Conservation (phyloP, 2,888 invertebrate genomes). For the Napeogenes inachia region DNA sequence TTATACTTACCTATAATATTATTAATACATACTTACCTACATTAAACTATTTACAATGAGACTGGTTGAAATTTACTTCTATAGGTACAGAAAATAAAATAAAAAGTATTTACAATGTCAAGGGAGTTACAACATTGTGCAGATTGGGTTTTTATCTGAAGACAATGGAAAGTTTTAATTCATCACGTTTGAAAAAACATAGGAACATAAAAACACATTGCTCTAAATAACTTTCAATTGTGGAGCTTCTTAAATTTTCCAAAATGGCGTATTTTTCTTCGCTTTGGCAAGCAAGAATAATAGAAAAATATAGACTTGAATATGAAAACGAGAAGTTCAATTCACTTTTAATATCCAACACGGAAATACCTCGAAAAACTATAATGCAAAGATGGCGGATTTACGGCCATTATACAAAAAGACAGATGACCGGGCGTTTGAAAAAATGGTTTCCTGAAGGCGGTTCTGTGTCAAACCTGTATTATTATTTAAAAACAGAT, state of each 20-base stretch:
- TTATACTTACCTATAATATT: too few relatives aligned
- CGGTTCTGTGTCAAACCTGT: conserved; percentile 51
- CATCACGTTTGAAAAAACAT: too few relatives aligned
- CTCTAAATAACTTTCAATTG: too few relatives aligned
- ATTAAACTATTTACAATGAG: too few relatives aligned
- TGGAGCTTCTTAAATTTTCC: background rate
- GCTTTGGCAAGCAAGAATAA: conserved; percentile 73
- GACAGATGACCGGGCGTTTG: conserved; percentile 55
- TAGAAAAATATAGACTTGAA: conserved; percentile 65
- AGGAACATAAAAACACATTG: background rate
- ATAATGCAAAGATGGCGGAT: conserved; percentile 69
- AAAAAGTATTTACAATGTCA: too few relatives aligned
- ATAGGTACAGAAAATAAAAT: too few relatives aligned
- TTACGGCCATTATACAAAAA: conserved; percentile 57
- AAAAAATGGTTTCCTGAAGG: conserved; percentile 57
- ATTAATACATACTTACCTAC: too few relatives aligned
- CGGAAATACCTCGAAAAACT: conserved; percentile 58
- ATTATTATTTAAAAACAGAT: conserved; percentile 61
- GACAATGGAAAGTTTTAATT: too few relatives aligned
- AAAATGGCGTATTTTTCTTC: conserved; percentile 77
- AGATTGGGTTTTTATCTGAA: too few relatives aligned
- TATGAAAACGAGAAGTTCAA: conserved; percentile 78
- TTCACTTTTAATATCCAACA: conserved; percentile 65
- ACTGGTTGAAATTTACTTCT: too few relatives aligned
- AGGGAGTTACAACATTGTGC: too few relatives aligned